Evolutionary conservation across 2,113 vertebrate species (phyloP).

Genomic region (Tylochromis polylepis): DNA sequence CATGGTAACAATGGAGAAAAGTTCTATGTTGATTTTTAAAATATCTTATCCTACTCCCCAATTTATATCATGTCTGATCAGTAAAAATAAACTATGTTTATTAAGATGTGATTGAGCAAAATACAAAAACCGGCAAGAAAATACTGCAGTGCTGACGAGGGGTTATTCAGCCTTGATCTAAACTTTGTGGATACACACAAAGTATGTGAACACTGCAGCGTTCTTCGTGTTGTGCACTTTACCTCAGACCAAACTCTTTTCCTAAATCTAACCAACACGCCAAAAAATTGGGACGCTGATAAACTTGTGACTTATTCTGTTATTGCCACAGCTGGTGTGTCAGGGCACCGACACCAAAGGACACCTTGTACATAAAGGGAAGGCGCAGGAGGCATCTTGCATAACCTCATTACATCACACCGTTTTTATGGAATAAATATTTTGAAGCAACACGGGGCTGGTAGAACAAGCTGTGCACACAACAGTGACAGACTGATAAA

Average conservation of each 20-base stretch:
- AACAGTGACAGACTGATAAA: neutral
- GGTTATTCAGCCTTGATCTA: neutral
- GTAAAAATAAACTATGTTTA: neutral
- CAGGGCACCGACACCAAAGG: neutral
- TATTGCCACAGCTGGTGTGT: neutral
- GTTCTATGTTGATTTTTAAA: neutral
- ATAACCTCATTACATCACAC: neutral
- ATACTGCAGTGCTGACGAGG: neutral
- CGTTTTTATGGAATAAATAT: neutral
- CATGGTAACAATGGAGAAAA: neutral
- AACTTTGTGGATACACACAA: neutral
- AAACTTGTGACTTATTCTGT: neutral
- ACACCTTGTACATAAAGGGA: neutral
- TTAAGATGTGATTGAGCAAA: neutral
- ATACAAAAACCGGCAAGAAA: fast-evolving
- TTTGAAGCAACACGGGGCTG: neutral
- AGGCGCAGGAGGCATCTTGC: neutral
- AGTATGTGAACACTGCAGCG: neutral
- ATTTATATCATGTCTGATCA: neutral
- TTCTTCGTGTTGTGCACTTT: neutral
- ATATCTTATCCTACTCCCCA: neutral
- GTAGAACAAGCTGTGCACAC: too few relatives aligned
- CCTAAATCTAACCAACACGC: neutral
- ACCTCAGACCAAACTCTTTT: neutral
- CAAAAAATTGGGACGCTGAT: neutral